Evolutionary conservation across 2,113 vertebrate genomes (phyloP).

Genomic region (Bambusicola thoracicus): DNA sequence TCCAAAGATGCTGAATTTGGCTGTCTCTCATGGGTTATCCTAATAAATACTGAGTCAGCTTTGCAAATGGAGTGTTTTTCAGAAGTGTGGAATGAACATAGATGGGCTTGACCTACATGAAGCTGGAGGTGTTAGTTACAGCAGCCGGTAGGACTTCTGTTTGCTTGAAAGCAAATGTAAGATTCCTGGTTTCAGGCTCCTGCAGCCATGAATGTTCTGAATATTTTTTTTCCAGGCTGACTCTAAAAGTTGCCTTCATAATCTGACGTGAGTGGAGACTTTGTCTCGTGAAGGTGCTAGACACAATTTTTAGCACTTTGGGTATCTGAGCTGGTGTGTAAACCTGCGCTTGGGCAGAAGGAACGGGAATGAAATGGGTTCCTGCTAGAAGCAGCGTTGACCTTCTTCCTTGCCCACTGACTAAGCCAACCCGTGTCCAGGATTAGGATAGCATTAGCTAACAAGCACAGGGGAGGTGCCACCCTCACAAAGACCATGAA

Average conservation of each 20-base stretch:
- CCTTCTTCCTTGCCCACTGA: not conserved
- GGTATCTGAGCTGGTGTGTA: not conserved
- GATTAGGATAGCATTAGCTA: not conserved
- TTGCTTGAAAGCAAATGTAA: slow-evolving; percentile 29
- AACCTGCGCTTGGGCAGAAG: not conserved
- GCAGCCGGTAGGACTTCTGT: slow-evolving; percentile 19
- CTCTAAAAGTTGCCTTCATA: not conserved
- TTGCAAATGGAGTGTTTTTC: slow-evolving; percentile 10
- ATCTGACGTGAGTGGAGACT: not conserved
- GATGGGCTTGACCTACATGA: slow-evolving; percentile 32
- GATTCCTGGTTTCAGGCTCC: not conserved
- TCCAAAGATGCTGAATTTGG: slow-evolving; percentile 38
- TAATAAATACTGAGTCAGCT: slow-evolving; percentile 53
- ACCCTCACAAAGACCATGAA: not conserved
- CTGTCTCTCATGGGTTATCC: slow-evolving; percentile 26
- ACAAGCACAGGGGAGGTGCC: not conserved
- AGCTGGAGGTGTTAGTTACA: slow-evolving; percentile 1
- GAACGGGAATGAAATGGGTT: not conserved
- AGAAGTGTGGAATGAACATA: not conserved
- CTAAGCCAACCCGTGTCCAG: not conserved
- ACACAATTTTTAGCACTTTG: accelerated
- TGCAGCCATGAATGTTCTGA: not conserved
- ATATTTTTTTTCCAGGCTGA: not conserved
- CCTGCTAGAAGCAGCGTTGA: not conserved
- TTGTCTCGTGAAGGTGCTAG: not conserved